Base-by-base conservation (phyloP, 2,113 vertebrate species). In the Motacilla alba region DNA sequence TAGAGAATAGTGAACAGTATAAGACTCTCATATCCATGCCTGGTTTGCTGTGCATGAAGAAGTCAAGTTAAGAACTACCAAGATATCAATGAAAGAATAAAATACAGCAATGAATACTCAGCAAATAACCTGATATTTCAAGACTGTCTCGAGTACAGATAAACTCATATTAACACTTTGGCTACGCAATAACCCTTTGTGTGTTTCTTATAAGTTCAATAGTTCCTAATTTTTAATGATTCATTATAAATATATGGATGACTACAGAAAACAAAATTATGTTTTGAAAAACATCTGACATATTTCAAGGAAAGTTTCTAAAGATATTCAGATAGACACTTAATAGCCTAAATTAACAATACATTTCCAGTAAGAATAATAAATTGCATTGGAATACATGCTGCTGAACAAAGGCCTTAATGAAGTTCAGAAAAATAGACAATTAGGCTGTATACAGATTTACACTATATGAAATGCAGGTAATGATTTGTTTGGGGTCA, bases 101-200 rank as follows among this genome's bases (percentile, higher is more conserved):
- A 97, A 95, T 67, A 94, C 96, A 24, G 30, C 53, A 94, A 94
- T 97, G 44, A 97, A 96, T 97, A 97, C 95, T 97, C 77, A 97
- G 37, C 75, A 77, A 83, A 73, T 75, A 13, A 94, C n/a, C 95
- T 97, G 95, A 83, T 96, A 94, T 93, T 96, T 97, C 90, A 96
- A 87, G 37, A 49, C 30, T 73, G 44, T 79, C 67, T 82, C 93
- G 69, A 96, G 58, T 62, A 33, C 60, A 76, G 55, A 81, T 89
- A 72, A 94, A 95, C 66, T 78, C 39, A 46, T 2, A 0, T 93
- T 90, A 90, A 87, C 53, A 39, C 52, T 91, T 94, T 72, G 83
- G 44, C 78, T 91, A 85, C 49, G 69, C 44, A 94, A 93, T 89
- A 93, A 83, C 75, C 6, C 80, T 89, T 83, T 24, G 9, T 89